Evolutionary conservation across 2,888 invertebrate species (phyloP).

Genomic region (Hermodice carunculata): DNA sequence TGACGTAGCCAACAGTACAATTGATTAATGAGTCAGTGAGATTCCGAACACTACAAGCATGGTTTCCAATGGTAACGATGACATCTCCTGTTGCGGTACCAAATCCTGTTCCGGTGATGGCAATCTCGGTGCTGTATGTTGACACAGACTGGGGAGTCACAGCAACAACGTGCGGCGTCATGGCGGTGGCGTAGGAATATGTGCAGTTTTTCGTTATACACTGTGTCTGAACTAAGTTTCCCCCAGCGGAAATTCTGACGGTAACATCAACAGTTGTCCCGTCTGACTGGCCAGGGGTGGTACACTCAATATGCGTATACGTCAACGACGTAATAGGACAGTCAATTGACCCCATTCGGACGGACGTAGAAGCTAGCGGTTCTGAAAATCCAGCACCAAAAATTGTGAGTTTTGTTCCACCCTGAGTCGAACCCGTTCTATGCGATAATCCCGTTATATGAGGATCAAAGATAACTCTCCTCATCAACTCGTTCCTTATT

Average conservation of each 20-base stretch:
- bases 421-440: too few species aligned
- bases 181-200: constrained; percentile 31
- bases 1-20: neutral
- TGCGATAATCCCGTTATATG: too few species aligned
- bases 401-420: too few species aligned
- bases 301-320: constrained; percentile 21
- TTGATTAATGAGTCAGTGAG: constrained; percentile 1
- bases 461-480: too few species aligned
- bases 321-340: neutral
- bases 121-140: neutral
- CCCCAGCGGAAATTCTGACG: constrained; percentile 1
- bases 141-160: constrained; percentile 47
- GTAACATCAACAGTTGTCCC: neutral
- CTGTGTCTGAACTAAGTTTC: neutral
- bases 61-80: constrained; percentile 27
- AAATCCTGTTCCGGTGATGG: constrained; percentile 51
- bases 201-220: constrained; percentile 8
- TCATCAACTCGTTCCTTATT: too few species aligned
- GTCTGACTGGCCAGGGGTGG: constrained; percentile 3
- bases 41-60: neutral
- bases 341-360: neutral
- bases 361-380: too few species aligned
- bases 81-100: constrained; percentile 38
- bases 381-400: too few species aligned
- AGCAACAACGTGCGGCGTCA: constrained; percentile 49